These are phyloP conservation scores for Tenebrio molitor DNA, from an alignment of 1,140 invertebrate species.

Conservation along the genomic window DNA sequence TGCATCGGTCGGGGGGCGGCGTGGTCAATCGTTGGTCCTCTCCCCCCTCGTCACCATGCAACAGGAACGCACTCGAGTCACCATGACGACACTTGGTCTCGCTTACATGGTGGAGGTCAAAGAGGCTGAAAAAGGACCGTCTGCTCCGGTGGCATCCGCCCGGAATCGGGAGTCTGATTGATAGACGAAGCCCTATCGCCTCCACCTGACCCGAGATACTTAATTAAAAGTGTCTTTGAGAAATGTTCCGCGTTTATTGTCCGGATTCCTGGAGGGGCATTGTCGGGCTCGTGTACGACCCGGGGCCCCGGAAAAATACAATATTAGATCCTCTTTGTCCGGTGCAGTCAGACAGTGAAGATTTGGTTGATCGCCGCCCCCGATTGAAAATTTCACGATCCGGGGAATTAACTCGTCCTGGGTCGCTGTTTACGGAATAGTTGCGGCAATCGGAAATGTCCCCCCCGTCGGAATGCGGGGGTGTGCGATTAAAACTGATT, in stretches of 20 bases:
- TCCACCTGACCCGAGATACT: constrained; percentile 41
- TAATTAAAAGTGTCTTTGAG: constrained; percentile 48
- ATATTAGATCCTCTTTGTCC: too few relatives aligned
- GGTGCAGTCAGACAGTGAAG: too few relatives aligned
- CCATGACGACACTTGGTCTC: constrained; percentile 44
- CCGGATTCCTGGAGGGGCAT: constrained; percentile 7
- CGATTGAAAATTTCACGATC: constrained; percentile 19
- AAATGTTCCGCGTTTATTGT: constrained; percentile 32
- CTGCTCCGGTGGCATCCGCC: constrained; percentile 15
- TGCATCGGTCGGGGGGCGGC: background rate
- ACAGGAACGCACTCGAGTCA: constrained; percentile 39
- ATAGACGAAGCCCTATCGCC: constrained; percentile 43
- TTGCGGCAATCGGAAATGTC: constrained; percentile 36
- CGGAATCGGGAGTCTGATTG: constrained; percentile 43
- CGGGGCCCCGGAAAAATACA: too few relatives aligned
- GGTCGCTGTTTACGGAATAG: constrained; percentile 35
- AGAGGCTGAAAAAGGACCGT: constrained; percentile 43
- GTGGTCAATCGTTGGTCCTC: background rate
- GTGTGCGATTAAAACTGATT: constrained; percentile 41
- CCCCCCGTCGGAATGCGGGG: constrained; percentile 13
- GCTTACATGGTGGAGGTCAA: constrained; percentile 27
- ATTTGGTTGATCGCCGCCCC: too few relatives aligned
- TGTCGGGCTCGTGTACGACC: background rate
- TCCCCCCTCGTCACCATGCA: constrained; percentile 32
- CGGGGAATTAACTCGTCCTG: constrained; percentile 32